Conservation (phyloP, 2,797 vertebrate species). For the Phrynocephalus forsythii region DNA sequence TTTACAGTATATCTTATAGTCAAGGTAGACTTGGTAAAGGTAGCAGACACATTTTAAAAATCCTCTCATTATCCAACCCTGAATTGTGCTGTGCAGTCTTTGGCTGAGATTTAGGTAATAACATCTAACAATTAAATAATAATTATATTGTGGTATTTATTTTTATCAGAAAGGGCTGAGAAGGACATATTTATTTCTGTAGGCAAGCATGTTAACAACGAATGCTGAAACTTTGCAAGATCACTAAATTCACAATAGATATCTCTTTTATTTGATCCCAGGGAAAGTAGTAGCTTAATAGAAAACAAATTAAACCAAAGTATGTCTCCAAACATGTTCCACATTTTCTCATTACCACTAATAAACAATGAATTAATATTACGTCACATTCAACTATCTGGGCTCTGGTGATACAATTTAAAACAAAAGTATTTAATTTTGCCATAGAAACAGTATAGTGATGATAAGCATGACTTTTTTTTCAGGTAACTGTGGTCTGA, state of each 20-base stretch:
- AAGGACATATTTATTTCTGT: background rate
- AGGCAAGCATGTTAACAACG: background rate
- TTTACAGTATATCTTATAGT: background rate
- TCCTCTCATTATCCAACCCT: background rate
- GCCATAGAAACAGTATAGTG: background rate
- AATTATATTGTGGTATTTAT: background rate
- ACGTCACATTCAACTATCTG: background rate
- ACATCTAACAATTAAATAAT: background rate
- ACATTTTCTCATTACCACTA: background rate
- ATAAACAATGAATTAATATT: background rate
- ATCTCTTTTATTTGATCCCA: background rate
- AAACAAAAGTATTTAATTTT: background rate
- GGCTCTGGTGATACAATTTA: background rate
- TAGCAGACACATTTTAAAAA: background rate
- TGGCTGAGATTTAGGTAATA: background rate
- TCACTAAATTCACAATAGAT: background rate
- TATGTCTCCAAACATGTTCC: background rate
- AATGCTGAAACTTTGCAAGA: background rate
- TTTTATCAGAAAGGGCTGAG: background rate
- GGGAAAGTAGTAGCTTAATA: background rate
- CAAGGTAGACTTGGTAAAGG: constrained; percentile 1
- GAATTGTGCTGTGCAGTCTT: background rate
- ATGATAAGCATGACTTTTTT: background rate
- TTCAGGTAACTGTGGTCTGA: background rate
- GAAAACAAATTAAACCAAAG: constrained; percentile 5